Evolutionary conservation across 2,888 invertebrate genomes (phyloP).

Genomic region (Ophioninae sp.): DNA sequence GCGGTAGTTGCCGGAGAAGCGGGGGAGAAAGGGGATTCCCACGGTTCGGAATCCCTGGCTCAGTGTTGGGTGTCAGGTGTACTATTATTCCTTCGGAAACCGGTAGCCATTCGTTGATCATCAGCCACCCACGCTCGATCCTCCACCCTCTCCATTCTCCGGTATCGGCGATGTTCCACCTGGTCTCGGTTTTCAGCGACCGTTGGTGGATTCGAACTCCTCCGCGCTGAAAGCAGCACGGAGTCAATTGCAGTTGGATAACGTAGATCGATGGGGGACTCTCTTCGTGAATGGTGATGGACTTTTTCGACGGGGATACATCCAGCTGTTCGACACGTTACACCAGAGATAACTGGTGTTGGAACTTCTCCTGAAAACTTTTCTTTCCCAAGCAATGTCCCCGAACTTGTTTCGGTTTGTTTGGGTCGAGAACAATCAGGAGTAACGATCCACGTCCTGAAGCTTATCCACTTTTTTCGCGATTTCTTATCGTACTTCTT

Average conservation of each 20-base stretch:
- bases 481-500: too few species aligned
- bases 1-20: background rate
- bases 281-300: too few species aligned
- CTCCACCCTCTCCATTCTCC: slow-evolving; percentile 21
- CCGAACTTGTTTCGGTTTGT: too few species aligned
- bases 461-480: too few species aligned
- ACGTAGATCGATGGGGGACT: background rate
- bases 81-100: slow-evolving; percentile 47
- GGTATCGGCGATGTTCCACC: slow-evolving; percentile 32
- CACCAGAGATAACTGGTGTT: background rate
- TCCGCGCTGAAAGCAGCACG: background rate
- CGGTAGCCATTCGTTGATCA: slow-evolving; percentile 58
- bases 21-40: slow-evolving; percentile 31
- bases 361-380: background rate
- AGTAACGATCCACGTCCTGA: too few species aligned
- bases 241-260: slow-evolving; percentile 12
- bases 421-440: too few species aligned
- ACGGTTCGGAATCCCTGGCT: slow-evolving; percentile 39
- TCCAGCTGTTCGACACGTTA: too few species aligned
- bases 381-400: too few species aligned
- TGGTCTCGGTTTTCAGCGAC: slow-evolving; percentile 44
- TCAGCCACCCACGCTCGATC: slow-evolving; percentile 57
- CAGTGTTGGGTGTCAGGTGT: slow-evolving; percentile 50
- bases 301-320: too few species aligned
- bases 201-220: background rate